Evolutionary conservation across 2,113 vertebrate genomes (phyloP), one percentile per base, ranked within the genome.

Genomic region (Sinocyclocheilus anophthalmus): DNA sequence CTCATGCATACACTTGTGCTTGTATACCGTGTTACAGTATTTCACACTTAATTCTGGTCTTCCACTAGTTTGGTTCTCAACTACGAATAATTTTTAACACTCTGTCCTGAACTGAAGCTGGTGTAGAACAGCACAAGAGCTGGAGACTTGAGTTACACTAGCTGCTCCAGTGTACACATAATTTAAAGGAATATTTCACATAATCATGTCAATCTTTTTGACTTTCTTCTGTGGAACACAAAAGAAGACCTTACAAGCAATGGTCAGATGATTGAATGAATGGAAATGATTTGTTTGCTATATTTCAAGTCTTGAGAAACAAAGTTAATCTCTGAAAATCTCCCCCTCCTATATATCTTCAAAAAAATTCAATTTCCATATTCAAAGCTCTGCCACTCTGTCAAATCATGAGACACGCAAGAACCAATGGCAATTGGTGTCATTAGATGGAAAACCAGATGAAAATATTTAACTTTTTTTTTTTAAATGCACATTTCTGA

Each of bases 41-140:
- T 57, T 83, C 50, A 22, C 24, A 73, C 70, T 61, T 82, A 50
- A 50, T 61, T 26, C 30, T 82, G 22, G 67, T 83, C 75, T 72
- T 83, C 26, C n/a, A 24, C 48, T 48, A 77, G 72, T 76, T 84
- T 30, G 20, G 30, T 79, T 61, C 11, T 79, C n/a, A 24, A 24
- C 70, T 30, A 55, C 12, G 24, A 13, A 55, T 76, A 12, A 1
- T 3, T 63, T 87, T 48, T 90, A 76, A 26, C 24, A 65, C 24
- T 81, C 4, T 78, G 33, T 77, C 37, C 30, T 70, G 18, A 26
- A 30, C 26, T 78, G 8, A 5, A 33, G 9, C 30, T 30, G 50
- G 53, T 18, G 24, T 26, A 16, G 48, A 53, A 16, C 22, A 26
- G 1, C 33, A 12, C 14, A 5, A 10, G 14, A 30, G 45, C 8